phyloP scores from a whole-genome alignment of 2,797 vertebrate species.

The Buceros bicornis region DNA sequence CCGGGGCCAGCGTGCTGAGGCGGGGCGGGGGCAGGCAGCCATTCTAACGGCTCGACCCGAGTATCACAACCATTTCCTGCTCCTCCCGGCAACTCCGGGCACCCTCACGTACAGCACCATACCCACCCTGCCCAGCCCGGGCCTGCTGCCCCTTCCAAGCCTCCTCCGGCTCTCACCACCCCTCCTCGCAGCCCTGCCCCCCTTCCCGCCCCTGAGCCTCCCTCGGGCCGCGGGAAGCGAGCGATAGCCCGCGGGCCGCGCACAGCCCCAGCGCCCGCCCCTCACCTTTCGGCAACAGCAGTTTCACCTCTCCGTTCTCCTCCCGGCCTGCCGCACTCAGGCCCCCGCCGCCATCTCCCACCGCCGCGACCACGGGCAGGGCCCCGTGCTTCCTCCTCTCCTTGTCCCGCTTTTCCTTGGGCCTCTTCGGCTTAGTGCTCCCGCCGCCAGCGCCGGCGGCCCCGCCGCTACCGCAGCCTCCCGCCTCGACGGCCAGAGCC shows the following conservation, averaged over 20 bases:
- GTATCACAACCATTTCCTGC: background rate
- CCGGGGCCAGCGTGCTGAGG: background rate
- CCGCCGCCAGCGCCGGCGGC: background rate
- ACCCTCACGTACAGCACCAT: background rate
- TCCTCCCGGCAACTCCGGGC: background rate
- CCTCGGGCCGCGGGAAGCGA: no score
- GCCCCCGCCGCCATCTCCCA: slow-evolving; percentile 76
- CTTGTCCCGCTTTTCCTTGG: slow-evolving; percentile 86
- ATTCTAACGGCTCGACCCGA: background rate
- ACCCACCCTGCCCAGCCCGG: background rate
- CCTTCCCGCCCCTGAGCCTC: background rate
- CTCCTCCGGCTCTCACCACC: no score
- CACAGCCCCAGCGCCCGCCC: background rate
- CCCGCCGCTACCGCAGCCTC: background rate
- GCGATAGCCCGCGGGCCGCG: background rate
- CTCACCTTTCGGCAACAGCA: slow-evolving; percentile 85
- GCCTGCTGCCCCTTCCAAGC: background rate
- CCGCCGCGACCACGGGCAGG: slow-evolving; percentile 61
- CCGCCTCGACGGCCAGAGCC: background rate
- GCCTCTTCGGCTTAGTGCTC: slow-evolving; percentile 82
- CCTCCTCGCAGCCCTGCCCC: background rate
- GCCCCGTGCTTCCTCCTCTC: slow-evolving; percentile 86
- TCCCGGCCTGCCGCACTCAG: slow-evolving; percentile 77
- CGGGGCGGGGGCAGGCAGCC: background rate
- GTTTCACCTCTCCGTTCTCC: slow-evolving; percentile 90